Conservation (phyloP, 2,888 invertebrate genomes). For the Drosophila testacea region DNA sequence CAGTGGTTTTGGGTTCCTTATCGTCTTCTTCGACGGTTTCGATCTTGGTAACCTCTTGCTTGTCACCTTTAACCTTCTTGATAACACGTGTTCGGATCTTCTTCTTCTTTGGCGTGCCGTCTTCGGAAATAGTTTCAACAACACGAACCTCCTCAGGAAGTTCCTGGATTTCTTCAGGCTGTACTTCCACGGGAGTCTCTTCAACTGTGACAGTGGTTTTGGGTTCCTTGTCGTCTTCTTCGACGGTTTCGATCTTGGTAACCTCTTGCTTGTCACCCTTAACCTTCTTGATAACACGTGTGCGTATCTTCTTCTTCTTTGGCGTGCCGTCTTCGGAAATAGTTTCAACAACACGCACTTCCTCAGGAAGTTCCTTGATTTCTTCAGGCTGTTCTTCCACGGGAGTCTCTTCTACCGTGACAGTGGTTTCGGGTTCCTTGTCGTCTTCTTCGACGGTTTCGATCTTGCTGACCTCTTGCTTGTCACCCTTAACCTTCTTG, state of each 20-base stretch:
- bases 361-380: constrained; percentile 47
- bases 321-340: constrained; percentile 47
- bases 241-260: constrained; percentile 55
- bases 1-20: constrained; percentile 45
- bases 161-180: constrained; percentile 34
- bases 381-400: constrained; percentile 17
- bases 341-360: constrained; percentile 45
- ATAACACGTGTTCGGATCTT: constrained; percentile 62
- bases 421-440: background rate
- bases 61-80: constrained; percentile 62
- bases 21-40: constrained; percentile 59
- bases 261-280: constrained; percentile 59
- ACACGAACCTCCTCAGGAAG: constrained; percentile 51
- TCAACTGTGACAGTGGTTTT: constrained; percentile 52
- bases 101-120: constrained; percentile 50
- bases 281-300: constrained; percentile 52
- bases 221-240: constrained; percentile 48
- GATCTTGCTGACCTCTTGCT: too few relatives aligned
- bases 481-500: constrained; percentile 10
- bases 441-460: too few relatives aligned
- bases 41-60: constrained; percentile 63
- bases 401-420: too few relatives aligned
- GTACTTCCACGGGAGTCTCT: constrained; percentile 30
- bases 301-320: constrained; percentile 52
- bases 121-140: constrained; percentile 39